Evolutionary conservation across 2,797 vertebrate genomes (phyloP).

Genomic region (Tinamus major): DNA sequence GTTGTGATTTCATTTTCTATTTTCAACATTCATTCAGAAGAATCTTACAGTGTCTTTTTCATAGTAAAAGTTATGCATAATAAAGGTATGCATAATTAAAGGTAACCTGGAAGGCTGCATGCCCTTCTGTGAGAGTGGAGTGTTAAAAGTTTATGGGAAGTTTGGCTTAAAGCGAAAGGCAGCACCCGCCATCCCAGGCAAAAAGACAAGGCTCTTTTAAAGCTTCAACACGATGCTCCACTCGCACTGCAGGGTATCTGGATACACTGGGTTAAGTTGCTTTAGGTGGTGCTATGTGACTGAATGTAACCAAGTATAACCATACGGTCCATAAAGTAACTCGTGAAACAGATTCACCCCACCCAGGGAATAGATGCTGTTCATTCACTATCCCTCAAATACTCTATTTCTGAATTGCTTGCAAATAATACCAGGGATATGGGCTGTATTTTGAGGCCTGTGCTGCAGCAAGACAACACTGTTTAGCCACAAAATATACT

Average conservation of each 20-base stretch:
- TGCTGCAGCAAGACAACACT: background rate
- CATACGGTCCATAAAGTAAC: conserved; percentile 71
- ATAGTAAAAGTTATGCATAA: conserved; percentile 14
- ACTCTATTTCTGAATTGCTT: conserved; percentile 39
- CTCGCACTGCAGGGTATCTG: conserved; percentile 60
- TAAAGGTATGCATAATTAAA: background rate
- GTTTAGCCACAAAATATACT: conserved; percentile 14
- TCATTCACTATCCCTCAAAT: conserved; percentile 57
- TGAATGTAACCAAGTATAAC: conserved; percentile 62
- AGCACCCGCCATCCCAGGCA: background rate
- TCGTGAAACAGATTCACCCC: conserved; percentile 69
- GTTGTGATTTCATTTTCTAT: conserved; percentile 21
- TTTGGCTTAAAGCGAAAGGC: conserved; percentile 52
- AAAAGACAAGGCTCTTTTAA: conserved; percentile 36
- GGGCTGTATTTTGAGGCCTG: conserved; percentile 14
- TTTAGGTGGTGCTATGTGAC: conserved; percentile 62
- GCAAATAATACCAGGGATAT: conserved; percentile 3
- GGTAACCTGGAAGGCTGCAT: background rate
- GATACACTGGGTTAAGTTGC: conserved; percentile 58
- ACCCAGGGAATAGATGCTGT: conserved; percentile 62
- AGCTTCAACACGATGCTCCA: conserved; percentile 52
- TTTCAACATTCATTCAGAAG: conserved; percentile 25
- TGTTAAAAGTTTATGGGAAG: conserved; percentile 48
- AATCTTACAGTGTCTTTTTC: background rate
- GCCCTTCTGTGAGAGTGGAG: background rate